Evolutionary conservation across 2,888 invertebrate genomes (phyloP).

Genomic region (Drosophila barbarae): DNA sequence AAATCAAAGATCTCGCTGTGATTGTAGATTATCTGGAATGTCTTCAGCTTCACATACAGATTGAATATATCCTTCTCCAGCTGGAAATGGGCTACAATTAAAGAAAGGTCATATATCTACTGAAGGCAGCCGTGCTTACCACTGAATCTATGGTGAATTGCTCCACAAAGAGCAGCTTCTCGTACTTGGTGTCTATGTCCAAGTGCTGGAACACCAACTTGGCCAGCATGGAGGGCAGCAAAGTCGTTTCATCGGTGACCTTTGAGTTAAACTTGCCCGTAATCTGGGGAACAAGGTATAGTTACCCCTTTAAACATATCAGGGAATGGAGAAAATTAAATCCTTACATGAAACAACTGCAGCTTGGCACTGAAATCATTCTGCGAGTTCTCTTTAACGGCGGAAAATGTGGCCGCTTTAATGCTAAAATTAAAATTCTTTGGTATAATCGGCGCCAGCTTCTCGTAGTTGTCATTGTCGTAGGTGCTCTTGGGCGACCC

Average conservation of each 20-base stretch:
- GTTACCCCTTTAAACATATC: neutral
- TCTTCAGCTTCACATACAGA: conserved; percentile 85
- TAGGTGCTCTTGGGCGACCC: conserved; percentile 50
- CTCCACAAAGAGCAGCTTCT: conserved; percentile 82
- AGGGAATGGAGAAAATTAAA: neutral
- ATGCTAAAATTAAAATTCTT: conserved; percentile 89
- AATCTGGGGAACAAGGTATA: conserved; percentile 77
- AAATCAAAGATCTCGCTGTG: conserved; percentile 83
- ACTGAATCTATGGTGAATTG: conserved; percentile 83
- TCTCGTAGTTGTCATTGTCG: conserved; percentile 82
- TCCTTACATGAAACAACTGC: conserved; percentile 83
- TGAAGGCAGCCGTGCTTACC: conserved; percentile 46
- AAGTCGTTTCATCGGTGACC: conserved; percentile 75
- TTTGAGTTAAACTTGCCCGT: conserved; percentile 83
- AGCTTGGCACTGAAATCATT: conserved; percentile 86
- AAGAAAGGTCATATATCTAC: no score
- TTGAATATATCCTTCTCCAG: conserved; percentile 83
- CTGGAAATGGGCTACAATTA: conserved; percentile 40
- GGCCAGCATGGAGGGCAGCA: conserved; percentile 83
- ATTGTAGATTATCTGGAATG: conserved; percentile 85
- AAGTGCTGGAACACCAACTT: conserved; percentile 84
- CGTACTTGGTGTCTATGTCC: conserved; percentile 82
- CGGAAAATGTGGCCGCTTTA: conserved; percentile 85
- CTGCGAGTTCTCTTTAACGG: conserved; percentile 85
- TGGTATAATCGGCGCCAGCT: conserved; percentile 88